Evolutionary conservation across 2,797 vertebrate species (phyloP), one percentile per base, ranked within the genome.

Genomic region (Rhinella marina): DNA sequence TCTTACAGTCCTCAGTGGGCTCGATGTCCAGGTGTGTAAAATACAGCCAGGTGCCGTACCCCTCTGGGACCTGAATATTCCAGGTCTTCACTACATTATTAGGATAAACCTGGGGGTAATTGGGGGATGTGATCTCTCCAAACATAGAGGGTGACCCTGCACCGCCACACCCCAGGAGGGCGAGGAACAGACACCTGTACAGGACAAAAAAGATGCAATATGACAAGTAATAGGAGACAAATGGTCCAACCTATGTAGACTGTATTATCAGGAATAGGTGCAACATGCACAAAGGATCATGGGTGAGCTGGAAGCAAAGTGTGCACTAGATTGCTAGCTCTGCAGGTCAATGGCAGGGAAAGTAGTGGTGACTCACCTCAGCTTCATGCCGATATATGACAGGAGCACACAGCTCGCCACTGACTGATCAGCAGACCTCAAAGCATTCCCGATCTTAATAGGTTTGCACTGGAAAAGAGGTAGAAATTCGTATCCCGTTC

Each of bases 1-100:
- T 96, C 54, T 95, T 93, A 2, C 98, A 99, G 90, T 95, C 85
- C 27, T 94, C 91, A 0, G 97, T 98, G 27, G 95, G 94, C 88
- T 99, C 98, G 5, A 99, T 91, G 90, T 99, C 97, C 92, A 98
- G 87, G 89, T 99, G 97, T 29, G 95, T 94, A 91, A 99, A 95
- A 82, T 93, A 95, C 88, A 99, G 94, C 32, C 50, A 94, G 81
- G 98, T 92, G n/a, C 91, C 93, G 16, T 96, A 96, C 75, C 97
- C 97, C 0, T 89, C 83, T 0, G 96, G 95, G 56, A 97, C 97
- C 73, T 95, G 94, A 84, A 96, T 93, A 85, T 95, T 93, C 97
- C 98, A 98, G 3, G 94, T 93, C 72, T 96, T 7, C 13, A 91
- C 91, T 48, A 91, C 23, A 12, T 96, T 90, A 48, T 96, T 95